phyloP scores from a whole-genome alignment of 2,113 vertebrate genomes.

The Sorex araneus region DNA sequence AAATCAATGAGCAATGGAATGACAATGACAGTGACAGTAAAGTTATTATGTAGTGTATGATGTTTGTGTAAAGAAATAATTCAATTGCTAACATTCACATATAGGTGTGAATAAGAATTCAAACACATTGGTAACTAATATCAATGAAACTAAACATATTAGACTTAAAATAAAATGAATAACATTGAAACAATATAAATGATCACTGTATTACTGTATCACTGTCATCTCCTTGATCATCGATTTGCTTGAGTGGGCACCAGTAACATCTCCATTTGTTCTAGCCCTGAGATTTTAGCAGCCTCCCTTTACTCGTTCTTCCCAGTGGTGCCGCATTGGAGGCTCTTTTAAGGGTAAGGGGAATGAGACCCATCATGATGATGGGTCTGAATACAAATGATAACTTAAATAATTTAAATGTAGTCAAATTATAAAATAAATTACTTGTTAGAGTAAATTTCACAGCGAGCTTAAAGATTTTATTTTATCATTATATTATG shows the following conservation, averaged over 20 bases:
- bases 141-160: slow-evolving; percentile 51
- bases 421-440: neutral
- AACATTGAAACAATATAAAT: slow-evolving; percentile 20
- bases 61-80: slow-evolving; percentile 8
- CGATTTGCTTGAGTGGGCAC: too few species aligned
- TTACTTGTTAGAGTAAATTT: slow-evolving; percentile 21
- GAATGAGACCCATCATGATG: too few species aligned
- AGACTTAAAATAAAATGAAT: slow-evolving; percentile 43
- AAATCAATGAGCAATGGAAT: too few species aligned
- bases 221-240: too few species aligned
- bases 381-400: slow-evolving; percentile 33
- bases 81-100: slow-evolving; percentile 22
- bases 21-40: too few species aligned
- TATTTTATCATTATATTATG: slow-evolving; percentile 48
- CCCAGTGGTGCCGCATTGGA: too few species aligned
- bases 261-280: too few species aligned
- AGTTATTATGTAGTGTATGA: neutral
- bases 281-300: too few species aligned
- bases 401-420: slow-evolving; percentile 42
- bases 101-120: neutral
- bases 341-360: too few species aligned
- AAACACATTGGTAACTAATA: neutral
- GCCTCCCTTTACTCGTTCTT: too few species aligned
- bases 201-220: too few species aligned
- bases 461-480: slow-evolving; percentile 56